phyloP scores from a whole-genome alignment of 2,797 vertebrate species.

The Cossypha dichroa region DNA sequence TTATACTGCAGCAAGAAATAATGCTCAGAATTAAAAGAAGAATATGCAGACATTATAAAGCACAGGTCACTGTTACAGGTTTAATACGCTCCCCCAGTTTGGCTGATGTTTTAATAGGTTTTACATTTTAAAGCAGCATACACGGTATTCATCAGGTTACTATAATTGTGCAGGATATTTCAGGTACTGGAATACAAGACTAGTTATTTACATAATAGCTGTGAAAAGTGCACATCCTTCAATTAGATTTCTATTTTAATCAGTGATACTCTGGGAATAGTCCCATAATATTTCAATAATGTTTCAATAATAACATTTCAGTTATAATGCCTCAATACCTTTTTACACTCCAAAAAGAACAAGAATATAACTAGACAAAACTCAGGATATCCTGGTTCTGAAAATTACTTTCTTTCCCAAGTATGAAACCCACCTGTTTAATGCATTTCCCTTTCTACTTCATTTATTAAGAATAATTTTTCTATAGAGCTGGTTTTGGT shows the following conservation, averaged over 20 bases:
- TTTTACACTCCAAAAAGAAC: background rate
- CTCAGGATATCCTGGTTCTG: background rate
- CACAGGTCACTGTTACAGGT: background rate
- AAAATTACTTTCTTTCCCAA: background rate
- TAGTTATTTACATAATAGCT: background rate
- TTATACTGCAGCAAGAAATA: background rate
- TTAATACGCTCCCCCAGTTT: background rate
- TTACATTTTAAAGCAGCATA: background rate
- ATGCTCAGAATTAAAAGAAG: background rate
- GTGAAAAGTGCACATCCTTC: background rate
- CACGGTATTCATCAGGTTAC: background rate
- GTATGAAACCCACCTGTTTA: background rate
- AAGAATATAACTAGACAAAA: background rate
- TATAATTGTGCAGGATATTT: background rate
- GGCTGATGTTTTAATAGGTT: background rate
- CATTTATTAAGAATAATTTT: background rate
- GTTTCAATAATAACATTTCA: background rate
- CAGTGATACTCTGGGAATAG: background rate
- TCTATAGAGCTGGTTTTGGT: rapidly evolving
- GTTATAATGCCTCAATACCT: background rate
- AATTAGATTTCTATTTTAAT: background rate
- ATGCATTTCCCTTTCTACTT: background rate
- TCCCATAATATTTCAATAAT: background rate
- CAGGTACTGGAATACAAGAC: background rate
- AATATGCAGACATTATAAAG: background rate